Percentiles rank a stretch among this genome's conserved stretches.
Conservation (phyloP, 2,888 invertebrate species). For the Branchellion lobata region DNA sequence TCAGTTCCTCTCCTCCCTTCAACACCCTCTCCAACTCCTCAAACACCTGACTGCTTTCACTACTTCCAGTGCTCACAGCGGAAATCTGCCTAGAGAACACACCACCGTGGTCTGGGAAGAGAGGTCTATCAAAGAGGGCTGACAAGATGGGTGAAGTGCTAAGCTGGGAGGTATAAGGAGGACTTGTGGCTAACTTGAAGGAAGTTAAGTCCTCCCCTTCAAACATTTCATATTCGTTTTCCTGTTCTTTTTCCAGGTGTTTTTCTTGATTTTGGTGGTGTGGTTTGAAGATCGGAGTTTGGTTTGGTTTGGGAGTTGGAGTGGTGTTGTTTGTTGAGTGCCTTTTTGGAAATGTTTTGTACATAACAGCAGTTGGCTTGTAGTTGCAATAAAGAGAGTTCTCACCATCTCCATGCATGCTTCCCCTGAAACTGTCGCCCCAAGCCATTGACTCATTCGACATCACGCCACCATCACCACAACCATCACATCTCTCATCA, state of each 20-base stretch:
- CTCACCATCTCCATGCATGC: neutral
- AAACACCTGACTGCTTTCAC: neutral
- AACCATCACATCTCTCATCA: too few species aligned
- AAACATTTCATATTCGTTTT: slow-evolving; percentile 39
- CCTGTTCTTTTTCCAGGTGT: neutral
- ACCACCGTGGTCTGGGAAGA: neutral
- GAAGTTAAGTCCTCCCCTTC: slow-evolving; percentile 44
- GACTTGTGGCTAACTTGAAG: too few species aligned
- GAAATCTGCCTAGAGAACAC: neutral
- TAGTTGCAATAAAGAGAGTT: too few species aligned
- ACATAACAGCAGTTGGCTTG: too few species aligned
- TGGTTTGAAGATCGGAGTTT: neutral
- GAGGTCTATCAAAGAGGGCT: neutral
- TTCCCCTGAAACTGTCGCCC: too few species aligned
- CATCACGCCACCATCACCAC: too few species aligned
- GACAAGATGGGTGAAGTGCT: neutral
- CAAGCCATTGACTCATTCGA: too few species aligned
- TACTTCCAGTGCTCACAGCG: neutral
- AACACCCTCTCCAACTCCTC: slow-evolving; percentile 21
- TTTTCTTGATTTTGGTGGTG: neutral
- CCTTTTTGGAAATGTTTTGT: too few species aligned
- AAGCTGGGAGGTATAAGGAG: neutral
- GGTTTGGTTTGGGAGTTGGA: too few species aligned
- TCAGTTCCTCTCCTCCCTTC: slow-evolving; percentile 21
- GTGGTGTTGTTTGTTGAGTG: neutral